Conservation (phyloP, 2,797 vertebrate genomes). For the Diceros bicornis region DNA sequence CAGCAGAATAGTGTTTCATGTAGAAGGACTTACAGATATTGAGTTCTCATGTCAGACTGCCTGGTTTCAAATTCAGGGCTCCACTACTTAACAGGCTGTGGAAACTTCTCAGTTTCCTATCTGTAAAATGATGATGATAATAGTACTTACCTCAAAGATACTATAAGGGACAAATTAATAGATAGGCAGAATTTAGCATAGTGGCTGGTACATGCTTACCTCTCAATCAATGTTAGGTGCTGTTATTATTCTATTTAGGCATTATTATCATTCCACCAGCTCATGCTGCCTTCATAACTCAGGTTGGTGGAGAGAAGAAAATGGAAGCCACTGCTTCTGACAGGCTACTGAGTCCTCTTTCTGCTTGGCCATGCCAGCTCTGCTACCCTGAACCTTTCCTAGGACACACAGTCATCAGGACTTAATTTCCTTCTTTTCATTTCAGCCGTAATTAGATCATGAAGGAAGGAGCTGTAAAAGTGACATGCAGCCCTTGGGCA, state of each 20-base stretch:
- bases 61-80: neutral
- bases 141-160: neutral
- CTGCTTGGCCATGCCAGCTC: neutral
- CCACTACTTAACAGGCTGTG: neutral
- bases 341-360: neutral
- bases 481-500: neutral
- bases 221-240: neutral
- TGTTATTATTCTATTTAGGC: neutral
- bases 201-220: neutral
- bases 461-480: neutral
- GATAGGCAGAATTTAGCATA: neutral
- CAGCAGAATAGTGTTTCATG: neutral
- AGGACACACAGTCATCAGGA: neutral
- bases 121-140: neutral
- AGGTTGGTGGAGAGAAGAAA: neutral
- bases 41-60: neutral
- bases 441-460: neutral
- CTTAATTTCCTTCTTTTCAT: conserved; percentile 10
- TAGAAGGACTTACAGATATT: neutral
- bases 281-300: neutral
- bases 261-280: neutral
- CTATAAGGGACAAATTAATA: neutral
- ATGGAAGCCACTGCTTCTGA: neutral
- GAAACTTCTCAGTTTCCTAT: neutral
- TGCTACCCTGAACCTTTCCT: neutral